Evolutionary conservation across 1,140 invertebrate genomes (phyloP).

Genomic region (Rhopalosiphum padi): DNA sequence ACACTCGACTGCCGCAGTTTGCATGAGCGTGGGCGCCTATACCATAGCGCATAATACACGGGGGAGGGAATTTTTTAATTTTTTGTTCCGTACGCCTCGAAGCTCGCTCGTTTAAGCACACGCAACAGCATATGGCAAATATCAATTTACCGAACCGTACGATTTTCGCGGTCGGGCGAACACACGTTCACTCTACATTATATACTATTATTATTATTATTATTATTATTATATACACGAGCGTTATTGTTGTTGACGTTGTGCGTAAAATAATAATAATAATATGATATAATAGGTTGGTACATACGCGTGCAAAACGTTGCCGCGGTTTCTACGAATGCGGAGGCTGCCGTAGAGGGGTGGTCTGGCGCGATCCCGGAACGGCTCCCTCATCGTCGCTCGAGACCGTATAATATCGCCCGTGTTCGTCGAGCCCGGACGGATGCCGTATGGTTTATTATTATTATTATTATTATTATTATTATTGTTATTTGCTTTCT

Average conservation of each 20-base stretch:
- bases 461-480: neutral
- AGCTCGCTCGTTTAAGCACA: neutral
- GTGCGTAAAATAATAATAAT: neutral
- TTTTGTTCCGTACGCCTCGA: neutral
- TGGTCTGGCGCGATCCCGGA: neutral
- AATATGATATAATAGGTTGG: neutral
- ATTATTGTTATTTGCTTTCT: neutral
- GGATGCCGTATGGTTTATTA: constrained; percentile 5
- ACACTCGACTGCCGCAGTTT: neutral
- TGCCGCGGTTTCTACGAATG: neutral
- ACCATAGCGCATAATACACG: neutral
- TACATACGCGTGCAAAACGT: neutral
- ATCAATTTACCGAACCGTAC: constrained; percentile 54
- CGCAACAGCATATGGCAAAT: constrained; percentile 48
- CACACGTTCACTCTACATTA: neutral
- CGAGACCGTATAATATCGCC: neutral
- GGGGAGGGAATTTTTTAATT: neutral
- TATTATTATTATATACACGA: neutral
- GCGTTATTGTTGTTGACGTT: neutral
- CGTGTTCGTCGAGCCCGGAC: neutral
- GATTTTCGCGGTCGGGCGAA: constrained; percentile 45
- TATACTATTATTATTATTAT: neutral
- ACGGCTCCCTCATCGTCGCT: neutral
- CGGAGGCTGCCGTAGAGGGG: neutral
- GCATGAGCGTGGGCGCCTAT: neutral